A percentile compares a stretch with the other conserved stretches of the same genome.
These are phyloP conservation scores for Montifringilla adamsi DNA, from an alignment of 2,113 vertebrate species.

Conservation along the genomic window DNA sequence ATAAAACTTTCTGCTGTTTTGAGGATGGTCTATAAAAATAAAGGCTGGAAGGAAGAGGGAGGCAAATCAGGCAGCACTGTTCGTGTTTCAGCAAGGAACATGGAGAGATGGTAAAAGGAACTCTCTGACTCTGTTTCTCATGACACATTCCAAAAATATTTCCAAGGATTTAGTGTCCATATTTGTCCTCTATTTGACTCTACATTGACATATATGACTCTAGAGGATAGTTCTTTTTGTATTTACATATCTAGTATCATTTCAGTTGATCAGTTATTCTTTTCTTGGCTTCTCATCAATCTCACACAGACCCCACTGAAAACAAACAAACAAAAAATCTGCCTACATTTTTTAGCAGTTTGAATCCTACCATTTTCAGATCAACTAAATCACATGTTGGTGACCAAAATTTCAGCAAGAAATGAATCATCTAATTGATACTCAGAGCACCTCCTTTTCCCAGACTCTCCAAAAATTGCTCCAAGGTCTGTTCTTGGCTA, in stretches of 20 bases:
- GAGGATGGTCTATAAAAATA: not conserved
- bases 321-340: not conserved
- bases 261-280: not conserved
- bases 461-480: not conserved
- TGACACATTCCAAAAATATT: not conserved
- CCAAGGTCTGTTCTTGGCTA: not conserved
- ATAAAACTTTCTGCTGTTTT: not conserved
- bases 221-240: not conserved
- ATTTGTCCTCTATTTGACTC: not conserved
- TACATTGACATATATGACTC: not conserved
- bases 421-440: slow-evolving; percentile 12
- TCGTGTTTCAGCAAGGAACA: not conserved
- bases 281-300: not conserved
- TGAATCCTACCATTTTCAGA: not conserved
- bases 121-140: not conserved
- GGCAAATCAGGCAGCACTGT: not conserved
- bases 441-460: not conserved
- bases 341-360: not conserved
- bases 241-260: not conserved
- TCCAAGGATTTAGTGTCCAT: not conserved
- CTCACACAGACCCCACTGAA: not conserved
- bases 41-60: not conserved
- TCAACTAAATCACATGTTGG: not conserved
- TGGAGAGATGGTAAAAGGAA: not conserved
- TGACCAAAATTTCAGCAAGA: not conserved